phyloP scores from a whole-genome alignment of 2,888 invertebrate genomes.

The Carterocephalus palaemon region DNA sequence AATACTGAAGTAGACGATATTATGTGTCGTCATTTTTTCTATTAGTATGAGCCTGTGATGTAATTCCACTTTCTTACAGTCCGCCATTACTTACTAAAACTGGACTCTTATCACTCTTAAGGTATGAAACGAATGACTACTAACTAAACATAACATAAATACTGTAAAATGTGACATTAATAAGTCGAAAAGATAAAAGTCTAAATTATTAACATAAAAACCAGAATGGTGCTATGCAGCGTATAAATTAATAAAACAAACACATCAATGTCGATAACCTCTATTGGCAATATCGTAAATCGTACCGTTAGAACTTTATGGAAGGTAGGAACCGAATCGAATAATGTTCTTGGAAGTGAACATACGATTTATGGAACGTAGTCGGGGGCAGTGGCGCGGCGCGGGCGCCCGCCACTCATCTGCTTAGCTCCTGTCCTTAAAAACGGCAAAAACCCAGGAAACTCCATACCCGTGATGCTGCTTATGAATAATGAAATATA shows the following conservation, averaged over 20 bases:
- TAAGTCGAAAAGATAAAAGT: no score
- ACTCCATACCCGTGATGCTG: conserved; percentile 49
- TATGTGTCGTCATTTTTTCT: no score
- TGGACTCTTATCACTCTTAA: no score
- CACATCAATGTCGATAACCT: conserved; percentile 16
- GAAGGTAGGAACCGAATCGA: conserved; percentile 47
- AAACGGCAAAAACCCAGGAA: conserved; percentile 59
- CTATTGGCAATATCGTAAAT: conserved; percentile 7
- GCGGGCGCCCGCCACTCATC: conserved; percentile 51
- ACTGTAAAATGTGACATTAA: no score
- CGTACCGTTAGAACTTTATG: conserved; percentile 50
- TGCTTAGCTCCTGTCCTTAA: conserved; percentile 44
- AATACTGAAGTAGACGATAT: no score
- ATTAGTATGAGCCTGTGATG: no score
- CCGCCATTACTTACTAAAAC: no score
- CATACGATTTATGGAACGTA: conserved; percentile 19
- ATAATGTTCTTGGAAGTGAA: conserved; percentile 36
- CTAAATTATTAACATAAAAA: neutral
- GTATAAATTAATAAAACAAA: conserved; percentile 10
- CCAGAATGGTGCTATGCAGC: neutral
- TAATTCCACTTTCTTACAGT: no score
- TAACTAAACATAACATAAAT: no score
- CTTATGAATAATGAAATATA: conserved; percentile 63
- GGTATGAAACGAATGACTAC: no score
- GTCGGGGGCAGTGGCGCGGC: conserved; percentile 39